Evolutionary conservation across 2,888 invertebrate genomes (phyloP), one percentile per base, ranked within the genome.

Genomic region (Acleris emargana): DNA sequence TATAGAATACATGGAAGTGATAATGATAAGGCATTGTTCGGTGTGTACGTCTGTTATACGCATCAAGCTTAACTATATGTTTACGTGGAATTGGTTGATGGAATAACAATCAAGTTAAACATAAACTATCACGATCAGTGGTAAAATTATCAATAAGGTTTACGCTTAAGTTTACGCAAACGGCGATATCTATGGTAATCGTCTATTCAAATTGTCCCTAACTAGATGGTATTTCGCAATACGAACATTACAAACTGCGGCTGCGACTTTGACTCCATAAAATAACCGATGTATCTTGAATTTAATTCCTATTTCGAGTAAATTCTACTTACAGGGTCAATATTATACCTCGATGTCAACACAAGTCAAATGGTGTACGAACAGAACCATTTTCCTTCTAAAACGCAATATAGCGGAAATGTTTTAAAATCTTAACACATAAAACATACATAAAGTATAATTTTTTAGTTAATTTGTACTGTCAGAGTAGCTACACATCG

Each of bases 181-280:
- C 45, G 57, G 57, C 45, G 25, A 22, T 57, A 54, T 51, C 60
- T 60, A 52, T 49, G 59, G 64, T 54, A 64, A 54, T 54, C 53
- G 53, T 64, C 64, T 43, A 61, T 66, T 66, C 57, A 61, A 61
- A 51, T 64, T 53, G 38, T 32, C 43, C 38, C 51, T 61, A 61
- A 61, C 52, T 47, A 57, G 52, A 45, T 47, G 51, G 57, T 57
- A 66, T 61, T 66, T 60, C 25, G 66, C 55, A 66, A 61, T 57
- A 32, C 38, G 38, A 57, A 18, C 17, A 66, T 57, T 57, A 50
- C 25, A 18, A 45, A 28, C 17, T 47, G 51, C 50, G 32, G 38
- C 51, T 28, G 28, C 32, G 45, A 54, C 50, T 60, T 38, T 50
- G 22, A 47, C 13, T 54, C 42, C 55, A 38, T 13, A 13, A 38